Evolutionary conservation across 2,888 invertebrate species (phyloP), one percentile per base, ranked within the genome.

Genomic region (Myathropa florea): DNA sequence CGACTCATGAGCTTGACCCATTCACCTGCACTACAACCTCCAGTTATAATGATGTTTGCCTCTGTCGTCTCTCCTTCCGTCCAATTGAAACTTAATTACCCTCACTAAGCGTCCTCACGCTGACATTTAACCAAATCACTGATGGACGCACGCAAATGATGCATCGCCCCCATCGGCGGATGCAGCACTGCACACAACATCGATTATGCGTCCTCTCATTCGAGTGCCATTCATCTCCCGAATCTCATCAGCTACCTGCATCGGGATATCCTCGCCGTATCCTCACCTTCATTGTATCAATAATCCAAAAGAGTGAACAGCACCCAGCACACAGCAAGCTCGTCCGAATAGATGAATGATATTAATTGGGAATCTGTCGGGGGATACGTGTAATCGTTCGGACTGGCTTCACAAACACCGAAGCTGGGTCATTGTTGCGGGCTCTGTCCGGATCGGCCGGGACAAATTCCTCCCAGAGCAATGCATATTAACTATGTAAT

Each of bases 281-380:
- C 18, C 18, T 53, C 53, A 18, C 53, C 53, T 23, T 10, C 23
- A 12, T 10, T 26, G 14, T 23, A 26, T 59, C 70, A 70, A 57
- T 36, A 70, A 24, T 53, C 33, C 57, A 23, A n/a, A 33, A 23
- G 57, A 26, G n/a, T n/a, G 14, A 3, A 23, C 57, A 30, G 6
- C 26, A 71, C 33, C n/a, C 10, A 18, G 4, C 46, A 46, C 46
- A 46, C n/a, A 14, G 53, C 53, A 18, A 6, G n/a, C 65, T 28
- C 23, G 30, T 9, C n/a, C 36, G 36, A 71, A 28, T 46, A 59
- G 39, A 39, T 28, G 60, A 55, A 33, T 55, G 72, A 72, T 53
- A 63, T 63, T 63, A 55, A 72, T 72, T 72, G 72, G n/a, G 72
- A 55, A 72, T 53, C 61, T 30, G 30, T 53, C 12, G 24, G 59